These are phyloP conservation scores for Progne subis DNA, from an alignment of 2,113 vertebrate genomes.

Conservation along the genomic window DNA sequence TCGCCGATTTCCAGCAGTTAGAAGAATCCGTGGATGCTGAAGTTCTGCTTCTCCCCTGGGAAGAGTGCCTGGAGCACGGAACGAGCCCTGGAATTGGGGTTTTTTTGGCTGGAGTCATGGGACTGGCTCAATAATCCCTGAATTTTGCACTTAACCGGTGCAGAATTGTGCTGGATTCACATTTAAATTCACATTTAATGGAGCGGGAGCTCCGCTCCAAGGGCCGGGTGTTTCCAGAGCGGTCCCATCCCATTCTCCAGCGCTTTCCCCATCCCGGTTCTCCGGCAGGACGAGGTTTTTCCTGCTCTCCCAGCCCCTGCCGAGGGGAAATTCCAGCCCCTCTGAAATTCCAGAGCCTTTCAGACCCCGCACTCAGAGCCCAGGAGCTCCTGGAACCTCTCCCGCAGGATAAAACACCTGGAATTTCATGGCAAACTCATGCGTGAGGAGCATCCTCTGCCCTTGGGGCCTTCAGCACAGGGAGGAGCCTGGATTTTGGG, in stretches of 20 bases:
- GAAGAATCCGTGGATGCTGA: background rate
- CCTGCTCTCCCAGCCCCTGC: background rate
- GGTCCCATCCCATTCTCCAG: background rate
- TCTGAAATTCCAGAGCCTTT: background rate
- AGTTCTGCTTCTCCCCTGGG: background rate
- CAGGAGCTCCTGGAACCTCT: background rate
- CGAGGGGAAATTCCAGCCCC: background rate
- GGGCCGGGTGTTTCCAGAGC: background rate
- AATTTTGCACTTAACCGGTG: background rate
- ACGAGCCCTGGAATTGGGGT: accelerated
- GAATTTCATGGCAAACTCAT: background rate
- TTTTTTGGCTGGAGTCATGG: background rate
- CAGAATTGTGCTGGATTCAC: background rate
- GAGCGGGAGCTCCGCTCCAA: background rate
- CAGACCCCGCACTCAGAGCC: background rate
- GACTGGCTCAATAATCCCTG: background rate
- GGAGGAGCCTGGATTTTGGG: background rate
- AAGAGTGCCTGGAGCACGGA: background rate
- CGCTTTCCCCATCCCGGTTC: background rate
- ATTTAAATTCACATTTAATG: background rate
- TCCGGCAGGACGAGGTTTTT: background rate
- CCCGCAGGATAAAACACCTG: background rate
- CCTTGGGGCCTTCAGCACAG: background rate
- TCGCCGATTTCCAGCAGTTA: background rate
- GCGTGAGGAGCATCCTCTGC: background rate